Evolutionary conservation across 64 coral and sea anemone genomes (phyloP).

Genomic region (Stylophora pistillata): DNA sequence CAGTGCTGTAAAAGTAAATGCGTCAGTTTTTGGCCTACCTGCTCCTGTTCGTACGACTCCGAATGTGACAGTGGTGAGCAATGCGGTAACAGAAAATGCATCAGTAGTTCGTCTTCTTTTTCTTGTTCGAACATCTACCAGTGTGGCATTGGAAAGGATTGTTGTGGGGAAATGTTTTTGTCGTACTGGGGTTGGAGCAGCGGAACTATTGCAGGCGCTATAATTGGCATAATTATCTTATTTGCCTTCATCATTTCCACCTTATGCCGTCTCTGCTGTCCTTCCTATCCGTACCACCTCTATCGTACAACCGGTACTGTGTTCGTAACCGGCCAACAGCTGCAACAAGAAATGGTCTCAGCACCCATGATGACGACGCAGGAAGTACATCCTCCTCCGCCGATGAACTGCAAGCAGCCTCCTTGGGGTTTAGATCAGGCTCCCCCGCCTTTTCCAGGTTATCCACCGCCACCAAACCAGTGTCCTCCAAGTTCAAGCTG

Average conservation of each 20-base stretch:
- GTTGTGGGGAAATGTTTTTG: background rate
- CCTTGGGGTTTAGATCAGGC: background rate
- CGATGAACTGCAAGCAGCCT: background rate
- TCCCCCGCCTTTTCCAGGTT: background rate
- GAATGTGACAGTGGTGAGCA: no score
- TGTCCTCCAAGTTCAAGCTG: background rate
- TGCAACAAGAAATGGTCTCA: background rate
- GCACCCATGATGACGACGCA: background rate
- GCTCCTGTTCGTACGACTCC: background rate
- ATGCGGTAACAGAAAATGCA: no score
- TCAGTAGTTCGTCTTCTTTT: background rate
- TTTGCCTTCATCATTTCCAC: background rate
- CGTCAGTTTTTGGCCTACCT: background rate
- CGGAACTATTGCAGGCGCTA: background rate
- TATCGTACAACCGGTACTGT: background rate
- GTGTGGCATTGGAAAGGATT: no score
- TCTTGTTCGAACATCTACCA: background rate
- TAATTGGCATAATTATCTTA: background rate
- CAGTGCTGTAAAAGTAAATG: background rate
- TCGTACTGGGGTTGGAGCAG: background rate
- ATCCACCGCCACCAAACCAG: background rate
- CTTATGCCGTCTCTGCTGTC: conserved; percentile 23
- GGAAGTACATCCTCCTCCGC: background rate
- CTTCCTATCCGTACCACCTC: conserved; percentile 28
- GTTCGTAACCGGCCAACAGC: background rate